Evolutionary conservation across 1,140 invertebrate genomes (phyloP).

Genomic region (Tetramorium alpestre): DNA sequence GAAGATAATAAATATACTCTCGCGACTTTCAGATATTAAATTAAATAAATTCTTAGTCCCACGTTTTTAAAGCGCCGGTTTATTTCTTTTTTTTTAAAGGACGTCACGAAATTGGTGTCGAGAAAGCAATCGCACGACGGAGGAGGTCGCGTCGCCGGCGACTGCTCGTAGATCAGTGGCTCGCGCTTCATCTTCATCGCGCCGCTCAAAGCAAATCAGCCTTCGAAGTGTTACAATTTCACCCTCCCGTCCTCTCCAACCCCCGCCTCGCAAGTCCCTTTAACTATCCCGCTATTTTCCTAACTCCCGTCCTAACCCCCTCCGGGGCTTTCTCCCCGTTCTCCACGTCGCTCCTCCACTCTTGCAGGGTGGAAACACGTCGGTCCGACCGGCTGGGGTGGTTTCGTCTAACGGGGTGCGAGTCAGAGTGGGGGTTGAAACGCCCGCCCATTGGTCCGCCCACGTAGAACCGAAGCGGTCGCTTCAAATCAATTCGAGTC

Average conservation of each 20-base stretch:
- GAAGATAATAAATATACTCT: not conserved
- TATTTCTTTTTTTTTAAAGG: not conserved
- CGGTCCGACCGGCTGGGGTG: slow-evolving; percentile 24
- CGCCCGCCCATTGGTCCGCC: slow-evolving; percentile 73
- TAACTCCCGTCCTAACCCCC: slow-evolving; percentile 75
- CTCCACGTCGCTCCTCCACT: slow-evolving; percentile 66
- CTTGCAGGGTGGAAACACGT: slow-evolving; percentile 71
- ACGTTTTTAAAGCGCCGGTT: not conserved
- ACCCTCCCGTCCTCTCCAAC: slow-evolving; percentile 40
- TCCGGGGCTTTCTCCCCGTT: slow-evolving; percentile 67
- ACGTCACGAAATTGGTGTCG: slow-evolving; percentile 26
- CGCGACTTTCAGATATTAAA: not conserved
- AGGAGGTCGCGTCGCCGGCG: slow-evolving; percentile 33
- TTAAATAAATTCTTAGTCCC: not conserved
- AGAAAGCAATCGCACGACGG: slow-evolving; percentile 39
- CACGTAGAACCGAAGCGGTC: slow-evolving; percentile 66
- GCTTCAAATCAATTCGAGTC: slow-evolving; percentile 82
- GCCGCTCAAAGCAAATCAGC: slow-evolving; percentile 76
- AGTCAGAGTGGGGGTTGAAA: slow-evolving; percentile 58
- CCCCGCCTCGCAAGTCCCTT: slow-evolving; percentile 71
- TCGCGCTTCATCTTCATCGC: slow-evolving; percentile 62
- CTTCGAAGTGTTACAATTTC: slow-evolving; percentile 77
- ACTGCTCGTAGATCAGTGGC: slow-evolving; percentile 32
- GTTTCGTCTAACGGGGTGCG: slow-evolving; percentile 29
- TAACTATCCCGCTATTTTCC: slow-evolving; percentile 82